These are phyloP conservation scores for Sinohyriopsis cumingii DNA, from an alignment of 2,888 invertebrate species.

Conservation along the genomic window DNA sequence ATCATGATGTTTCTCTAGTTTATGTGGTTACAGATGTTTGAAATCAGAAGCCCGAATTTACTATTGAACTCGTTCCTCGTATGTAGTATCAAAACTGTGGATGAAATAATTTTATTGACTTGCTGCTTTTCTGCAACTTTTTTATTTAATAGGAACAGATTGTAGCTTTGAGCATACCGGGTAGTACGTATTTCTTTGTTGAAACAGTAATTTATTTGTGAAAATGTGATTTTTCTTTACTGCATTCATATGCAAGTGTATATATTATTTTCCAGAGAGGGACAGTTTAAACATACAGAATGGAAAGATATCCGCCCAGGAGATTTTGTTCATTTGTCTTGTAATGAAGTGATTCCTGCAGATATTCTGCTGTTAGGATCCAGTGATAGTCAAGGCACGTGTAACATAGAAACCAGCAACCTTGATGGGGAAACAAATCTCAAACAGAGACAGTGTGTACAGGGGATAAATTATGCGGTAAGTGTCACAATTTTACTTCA, in stretches of 20 bases:
- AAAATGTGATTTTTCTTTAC: neutral
- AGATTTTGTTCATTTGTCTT: constrained; percentile 94
- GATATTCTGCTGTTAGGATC: constrained; percentile 92
- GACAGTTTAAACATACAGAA: constrained; percentile 79
- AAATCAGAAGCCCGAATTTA: no score
- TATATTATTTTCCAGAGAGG: constrained; percentile 33
- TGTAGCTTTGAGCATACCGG: no score
- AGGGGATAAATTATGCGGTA: constrained; percentile 84
- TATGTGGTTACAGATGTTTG: no score
- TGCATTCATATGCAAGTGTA: neutral
- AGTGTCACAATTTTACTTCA: constrained; percentile 13
- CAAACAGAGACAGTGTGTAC: constrained; percentile 90
- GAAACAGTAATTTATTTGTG: no score
- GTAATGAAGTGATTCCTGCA: constrained; percentile 96
- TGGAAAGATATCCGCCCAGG: constrained; percentile 95
- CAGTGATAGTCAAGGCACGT: constrained; percentile 89
- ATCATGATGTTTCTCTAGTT: no score
- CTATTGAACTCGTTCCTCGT: no score
- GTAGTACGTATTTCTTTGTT: no score
- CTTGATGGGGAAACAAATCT: constrained; percentile 96
- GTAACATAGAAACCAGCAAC: constrained; percentile 96
- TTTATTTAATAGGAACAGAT: no score
- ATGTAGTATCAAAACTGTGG: no score
- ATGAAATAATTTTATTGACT: no score
- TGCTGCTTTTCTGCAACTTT: no score